Evolutionary conservation across 1,140 invertebrate species (phyloP).

Genomic region (Drosophila melanica): DNA sequence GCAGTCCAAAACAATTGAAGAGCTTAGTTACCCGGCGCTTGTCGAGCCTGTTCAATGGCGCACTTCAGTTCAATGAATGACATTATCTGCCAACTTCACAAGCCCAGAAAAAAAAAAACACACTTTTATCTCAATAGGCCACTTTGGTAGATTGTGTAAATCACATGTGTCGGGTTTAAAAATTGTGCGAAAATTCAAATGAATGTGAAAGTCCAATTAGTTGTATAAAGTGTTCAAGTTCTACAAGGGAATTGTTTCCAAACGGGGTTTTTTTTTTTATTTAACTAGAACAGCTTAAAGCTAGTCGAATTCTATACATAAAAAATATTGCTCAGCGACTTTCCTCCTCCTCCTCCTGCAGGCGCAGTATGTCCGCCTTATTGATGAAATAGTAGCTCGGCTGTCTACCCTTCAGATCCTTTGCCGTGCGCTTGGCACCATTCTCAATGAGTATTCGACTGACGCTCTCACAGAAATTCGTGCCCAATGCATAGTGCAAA

Average conservation of each 20-base stretch:
- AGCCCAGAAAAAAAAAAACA: background rate
- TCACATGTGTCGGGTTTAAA: background rate
- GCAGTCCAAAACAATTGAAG: background rate
- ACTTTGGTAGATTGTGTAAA: background rate
- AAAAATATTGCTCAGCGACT: constrained; percentile 58
- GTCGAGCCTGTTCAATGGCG: background rate
- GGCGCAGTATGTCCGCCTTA: constrained; percentile 91
- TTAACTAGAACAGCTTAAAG: constrained; percentile 64
- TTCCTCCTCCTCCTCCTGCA: constrained; percentile 92
- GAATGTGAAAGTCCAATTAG: no score
- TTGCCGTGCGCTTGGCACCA: constrained; percentile 91
- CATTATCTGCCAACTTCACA: background rate
- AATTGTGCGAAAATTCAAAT: no score
- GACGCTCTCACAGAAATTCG: constrained; percentile 91
- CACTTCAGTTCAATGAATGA: constrained; percentile 12
- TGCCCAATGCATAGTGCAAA: constrained; percentile 95
- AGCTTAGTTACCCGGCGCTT: background rate
- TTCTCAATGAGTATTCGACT: constrained; percentile 91
- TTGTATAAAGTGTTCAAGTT: no score
- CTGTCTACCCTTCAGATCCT: constrained; percentile 94
- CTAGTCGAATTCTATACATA: constrained; percentile 25
- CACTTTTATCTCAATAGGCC: background rate
- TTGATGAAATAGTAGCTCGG: constrained; percentile 97
- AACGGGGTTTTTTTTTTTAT: constrained; percentile 31
- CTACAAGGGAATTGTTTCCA: background rate